Base-by-base conservation (phyloP, 2,113 vertebrate species). In the Excalfactoria chinensis region DNA sequence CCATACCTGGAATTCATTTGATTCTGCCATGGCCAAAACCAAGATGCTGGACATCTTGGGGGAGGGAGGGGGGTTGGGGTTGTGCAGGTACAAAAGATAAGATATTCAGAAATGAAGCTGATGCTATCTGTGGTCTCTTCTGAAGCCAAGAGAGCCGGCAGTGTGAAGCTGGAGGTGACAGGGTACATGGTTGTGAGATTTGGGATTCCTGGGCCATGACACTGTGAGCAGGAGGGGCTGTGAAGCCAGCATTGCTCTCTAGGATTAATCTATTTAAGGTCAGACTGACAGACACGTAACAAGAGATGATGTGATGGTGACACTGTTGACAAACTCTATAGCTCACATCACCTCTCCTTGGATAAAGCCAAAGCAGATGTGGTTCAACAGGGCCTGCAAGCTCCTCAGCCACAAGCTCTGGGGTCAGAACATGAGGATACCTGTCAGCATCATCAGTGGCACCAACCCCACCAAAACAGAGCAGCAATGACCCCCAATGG, bases 1-100 rank as follows among this genome's bases (percentile, higher is more conserved):
- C 28, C 25, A 40, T 2, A 37, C 43, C 40, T 60, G 68, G 71
- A 40, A 62, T 37, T 49, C 13, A 44, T 12, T 4, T 30, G 59
- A 17, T 41, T 4, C 0, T 1, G 37, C 56, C 64, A 7, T 0
- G 2, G 69, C 56, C 67, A 5, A 73, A 86, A 73, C 2, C 2
- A 41, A 41, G 40, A 41, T 41, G 40, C 11, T 9, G 40, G 40
- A 41, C 4, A 11, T 37, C 10, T 7, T 41, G 40, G 40, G 40
- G 40, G 40, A 12, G 9, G 40, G 11, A 41, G 40, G 40, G 9
- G 8, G 37, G 37, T 37, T 37, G 37, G 37, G 37, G 37, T 8
- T 37, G 37, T 25, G 23, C 18, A 30, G 28, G 7, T 41, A 37
- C 37, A 41, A 41, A 26, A 37, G 35, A 19, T 7, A 30, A 64